Evolutionary conservation across 2,797 vertebrate species (phyloP), one percentile per base, ranked within the genome.

Genomic region (Momotus momota): DNA sequence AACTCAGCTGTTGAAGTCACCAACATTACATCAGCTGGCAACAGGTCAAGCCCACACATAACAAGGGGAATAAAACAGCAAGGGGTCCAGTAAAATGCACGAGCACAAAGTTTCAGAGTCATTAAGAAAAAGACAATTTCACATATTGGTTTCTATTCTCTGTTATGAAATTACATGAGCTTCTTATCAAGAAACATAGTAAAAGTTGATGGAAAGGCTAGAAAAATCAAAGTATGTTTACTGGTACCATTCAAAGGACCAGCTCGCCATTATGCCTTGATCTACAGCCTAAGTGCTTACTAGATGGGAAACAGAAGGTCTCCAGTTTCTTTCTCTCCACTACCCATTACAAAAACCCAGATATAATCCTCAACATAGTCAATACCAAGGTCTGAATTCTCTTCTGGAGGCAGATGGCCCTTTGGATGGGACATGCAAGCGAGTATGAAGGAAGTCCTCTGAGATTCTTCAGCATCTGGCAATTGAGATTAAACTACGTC

Each of bases 21-120:
- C 1, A 0, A 14, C n/a, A 7, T 7, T 15, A 6, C 33, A 17
- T 9, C 48, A 43, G 25, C 5, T 1, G 31, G 57, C 15, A 69
- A 5, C 41, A 62, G 60, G 25, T 35, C 29, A 43, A 71, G 31
- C 26, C 51, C 54, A 27, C 1, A 0, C 0, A 0, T 6, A 70
- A 48, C 17, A 81, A 3, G 14, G 26, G 6, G 22, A 54, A 26
- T 15, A 20, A 72, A 81, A 61, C 3, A 8, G 13, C 40, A 45
- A 33, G 26, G 51, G 16, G 14, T 14, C 22, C 35, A 21, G 51
- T 6, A 27, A n/a, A 86, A 33, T 6, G 14, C 13, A 54, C 12
- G 23, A 43, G 70, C 43, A 54, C 38, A 25, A 46, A 41, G 45
- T 35, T 55, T 57, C 26, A 33, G 31, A 10, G 41, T 5, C 15